Conservation (phyloP, 2,113 vertebrate genomes). For the Saccopteryx bilineata region DNA sequence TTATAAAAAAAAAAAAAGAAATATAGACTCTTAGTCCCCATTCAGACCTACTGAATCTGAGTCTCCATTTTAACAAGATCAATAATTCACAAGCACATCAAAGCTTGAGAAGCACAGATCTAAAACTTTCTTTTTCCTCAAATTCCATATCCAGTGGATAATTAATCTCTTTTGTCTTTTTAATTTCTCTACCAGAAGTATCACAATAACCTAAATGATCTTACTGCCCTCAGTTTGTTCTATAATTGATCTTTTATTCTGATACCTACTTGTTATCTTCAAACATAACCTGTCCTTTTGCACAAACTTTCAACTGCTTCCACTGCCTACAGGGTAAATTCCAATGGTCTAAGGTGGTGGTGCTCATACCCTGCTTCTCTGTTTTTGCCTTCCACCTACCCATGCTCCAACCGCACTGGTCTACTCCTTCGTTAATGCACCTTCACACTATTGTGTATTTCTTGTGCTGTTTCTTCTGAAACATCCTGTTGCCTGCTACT, state of each 20-base stretch:
- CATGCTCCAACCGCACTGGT: not conserved
- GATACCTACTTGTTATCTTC: not conserved
- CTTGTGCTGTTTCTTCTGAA: not conserved
- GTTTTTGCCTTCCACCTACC: not conserved
- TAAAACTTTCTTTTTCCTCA: not conserved
- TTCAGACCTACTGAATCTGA: not conserved
- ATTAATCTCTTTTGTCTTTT: slow-evolving; percentile 16
- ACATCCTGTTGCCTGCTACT: not conserved
- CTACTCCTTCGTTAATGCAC: not conserved
- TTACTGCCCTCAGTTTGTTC: not conserved
- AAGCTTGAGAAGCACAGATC: not conserved
- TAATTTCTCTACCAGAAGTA: not conserved
- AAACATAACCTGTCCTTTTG: not conserved
- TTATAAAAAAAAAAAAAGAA: too few relatives aligned
- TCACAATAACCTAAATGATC: not conserved
- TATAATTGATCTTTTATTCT: not conserved
- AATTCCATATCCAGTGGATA: not conserved
- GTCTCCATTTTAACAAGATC: not conserved
- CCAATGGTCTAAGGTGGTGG: not conserved
- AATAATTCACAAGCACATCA: not conserved
- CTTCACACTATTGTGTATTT: not conserved
- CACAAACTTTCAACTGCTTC: not conserved
- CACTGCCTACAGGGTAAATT: not conserved
- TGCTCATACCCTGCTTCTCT: not conserved
- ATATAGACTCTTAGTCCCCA: not conserved